phyloP scores from a whole-genome alignment of 1,140 invertebrate genomes.

The Drosophila parabipectinata region DNA sequence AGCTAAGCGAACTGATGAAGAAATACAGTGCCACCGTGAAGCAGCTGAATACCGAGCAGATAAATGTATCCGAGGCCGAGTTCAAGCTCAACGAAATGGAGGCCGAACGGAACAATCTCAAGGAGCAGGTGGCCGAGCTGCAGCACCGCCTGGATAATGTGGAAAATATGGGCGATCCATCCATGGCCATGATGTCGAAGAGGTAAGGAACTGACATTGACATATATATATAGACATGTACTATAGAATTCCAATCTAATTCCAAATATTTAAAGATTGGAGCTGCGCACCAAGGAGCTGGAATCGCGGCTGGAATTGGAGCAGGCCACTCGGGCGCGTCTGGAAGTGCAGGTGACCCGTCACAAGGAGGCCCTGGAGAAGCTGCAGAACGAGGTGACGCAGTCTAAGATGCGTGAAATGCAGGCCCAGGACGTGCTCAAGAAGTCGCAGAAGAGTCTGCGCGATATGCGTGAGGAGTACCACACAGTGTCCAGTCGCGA shows the following conservation, averaged over 20 bases:
- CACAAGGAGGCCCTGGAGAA: slow-evolving; percentile 94
- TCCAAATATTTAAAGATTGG: slow-evolving; percentile 84
- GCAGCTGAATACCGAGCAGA: slow-evolving; percentile 93
- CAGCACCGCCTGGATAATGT: slow-evolving; percentile 90
- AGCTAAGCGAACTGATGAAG: slow-evolving; percentile 94
- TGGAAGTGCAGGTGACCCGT: slow-evolving; percentile 93
- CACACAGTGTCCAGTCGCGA: slow-evolving; percentile 88
- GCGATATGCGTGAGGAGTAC: slow-evolving; percentile 90
- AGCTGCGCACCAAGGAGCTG: slow-evolving; percentile 93
- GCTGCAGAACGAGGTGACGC: slow-evolving; percentile 89
- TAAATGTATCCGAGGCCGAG: slow-evolving; percentile 91
- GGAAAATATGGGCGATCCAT: slow-evolving; percentile 91
- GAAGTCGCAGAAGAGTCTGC: slow-evolving; percentile 88
- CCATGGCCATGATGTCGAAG: slow-evolving; percentile 89
- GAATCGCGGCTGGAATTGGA: slow-evolving; percentile 96
- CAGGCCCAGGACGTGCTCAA: slow-evolving; percentile 90
- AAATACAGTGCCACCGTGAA: slow-evolving; percentile 95
- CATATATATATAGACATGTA: too few species aligned
- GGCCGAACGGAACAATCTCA: slow-evolving; percentile 90
- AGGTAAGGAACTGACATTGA: slow-evolving; percentile 65
- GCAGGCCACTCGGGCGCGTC: slow-evolving; percentile 91
- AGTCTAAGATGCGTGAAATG: slow-evolving; percentile 89
- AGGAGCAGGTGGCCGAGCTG: slow-evolving; percentile 91
- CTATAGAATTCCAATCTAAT: background rate
- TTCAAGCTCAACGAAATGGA: slow-evolving; percentile 91